Conservation (phyloP, 37 sponge, comb jelly and placozoan genomes). For the Haliclona indistincta region DNA sequence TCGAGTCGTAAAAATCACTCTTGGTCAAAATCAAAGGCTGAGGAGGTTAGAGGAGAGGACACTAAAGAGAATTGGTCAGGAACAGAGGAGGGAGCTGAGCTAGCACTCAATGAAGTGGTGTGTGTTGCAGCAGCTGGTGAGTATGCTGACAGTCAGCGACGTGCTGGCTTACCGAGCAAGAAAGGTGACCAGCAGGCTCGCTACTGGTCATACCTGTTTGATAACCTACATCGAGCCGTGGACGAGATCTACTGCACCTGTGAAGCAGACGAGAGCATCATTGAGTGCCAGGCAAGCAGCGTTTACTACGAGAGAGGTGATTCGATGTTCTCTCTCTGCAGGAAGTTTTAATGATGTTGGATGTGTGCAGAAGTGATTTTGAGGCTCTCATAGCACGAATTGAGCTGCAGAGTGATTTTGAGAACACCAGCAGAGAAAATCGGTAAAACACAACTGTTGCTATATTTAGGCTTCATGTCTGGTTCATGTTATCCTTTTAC, state of each 20-base stretch:
- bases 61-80: neutral
- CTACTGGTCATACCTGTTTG: conserved; percentile 93
- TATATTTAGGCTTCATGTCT: neutral
- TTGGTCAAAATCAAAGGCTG: neutral
- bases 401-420: conserved; percentile 58
- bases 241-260: conserved; percentile 89
- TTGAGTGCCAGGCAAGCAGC: conserved; percentile 76
- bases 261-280: conserved; percentile 69
- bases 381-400: conserved; percentile 69
- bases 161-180: neutral
- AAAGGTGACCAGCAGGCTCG: conserved; percentile 67
- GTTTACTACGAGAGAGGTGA: neutral
- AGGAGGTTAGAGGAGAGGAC: neutral
- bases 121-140: conserved; percentile 40
- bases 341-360: conserved; percentile 86
- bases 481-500: neutral
- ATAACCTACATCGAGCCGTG: conserved; percentile 86
- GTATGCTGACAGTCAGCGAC: neutral
- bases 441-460: neutral
- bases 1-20: neutral
- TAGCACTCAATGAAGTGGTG: conserved; percentile 43
- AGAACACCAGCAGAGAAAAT: conserved; percentile 4
- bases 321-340: conserved; percentile 13
- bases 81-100: neutral
- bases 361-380: conserved; percentile 79